Base-by-base conservation (phyloP, 2,888 invertebrate species). In the Lepidochitona cinerea region DNA sequence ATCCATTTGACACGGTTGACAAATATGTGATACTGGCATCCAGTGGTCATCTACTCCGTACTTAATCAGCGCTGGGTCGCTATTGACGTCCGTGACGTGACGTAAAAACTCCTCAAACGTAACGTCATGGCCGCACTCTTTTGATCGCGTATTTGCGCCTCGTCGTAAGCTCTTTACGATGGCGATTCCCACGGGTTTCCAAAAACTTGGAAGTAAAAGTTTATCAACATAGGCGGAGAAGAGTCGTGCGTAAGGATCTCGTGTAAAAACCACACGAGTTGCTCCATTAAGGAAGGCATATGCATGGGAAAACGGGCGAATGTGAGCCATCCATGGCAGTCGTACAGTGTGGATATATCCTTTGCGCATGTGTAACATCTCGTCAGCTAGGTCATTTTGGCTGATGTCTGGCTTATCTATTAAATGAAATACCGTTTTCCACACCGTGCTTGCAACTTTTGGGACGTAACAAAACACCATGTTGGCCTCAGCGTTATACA, bases 221-320 rank as follows among this genome's bases (percentile, higher is more conserved):
- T 85, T 85, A 71, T 85, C 84, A 49, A 85, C 75, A 66, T 82
- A 85, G 0, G 80, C 81, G 14, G 84, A 83, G 77, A 82, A 81
- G 18, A 85, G 73, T 14, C 84, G 74, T 7, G 82, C 79, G 72
- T 77, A 85, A 0, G 85, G 85, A 64, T 85, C 73, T 5, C 85
- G 69, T 0, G 80, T 78, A 2, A 83, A 81, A 69, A 84, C 37
- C 4, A 35, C 37, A 1, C 37, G 35, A 3, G 66, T 37, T 18
- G 66, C 66, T 2, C 18, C 14, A 5, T 37, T 18, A 18, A 66
- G 37, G 37, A 66, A 66, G n/a, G 12, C 26, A 29, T 36, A 37
- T 37, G 14, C 35, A 14, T 35, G 29, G 1, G 66, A 14, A 9
- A 66, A 66, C 37, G 66, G 59, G 14, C 32, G 23, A 32, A 59